A percentile compares a stretch with the other conserved stretches of the same genome.
phyloP scores from a whole-genome alignment of 2,797 vertebrate species.

The Pelobates cultripes region DNA sequence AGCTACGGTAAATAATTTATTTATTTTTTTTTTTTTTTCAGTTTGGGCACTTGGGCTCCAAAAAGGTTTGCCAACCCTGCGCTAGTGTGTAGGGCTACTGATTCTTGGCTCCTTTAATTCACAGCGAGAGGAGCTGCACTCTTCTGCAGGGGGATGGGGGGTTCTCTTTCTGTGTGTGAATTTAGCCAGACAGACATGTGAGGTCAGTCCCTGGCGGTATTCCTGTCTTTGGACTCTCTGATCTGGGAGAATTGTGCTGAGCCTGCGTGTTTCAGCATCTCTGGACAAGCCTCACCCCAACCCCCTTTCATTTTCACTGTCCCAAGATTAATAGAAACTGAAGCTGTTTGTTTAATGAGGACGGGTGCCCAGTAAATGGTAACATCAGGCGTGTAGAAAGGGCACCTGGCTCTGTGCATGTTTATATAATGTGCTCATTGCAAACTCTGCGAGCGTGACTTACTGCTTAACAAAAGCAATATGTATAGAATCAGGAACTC shows the following conservation, averaged over 20 bases:
- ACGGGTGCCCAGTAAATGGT: not conserved
- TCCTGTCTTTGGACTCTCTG: not conserved
- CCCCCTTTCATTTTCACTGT: not conserved
- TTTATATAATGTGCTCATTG: not conserved
- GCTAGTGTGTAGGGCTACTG: too few species aligned
- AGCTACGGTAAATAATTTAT: too few species aligned
- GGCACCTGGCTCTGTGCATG: not conserved
- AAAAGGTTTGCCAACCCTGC: too few species aligned
- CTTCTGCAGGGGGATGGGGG: too few species aligned
- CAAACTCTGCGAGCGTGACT: too few species aligned
- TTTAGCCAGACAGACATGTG: not conserved
- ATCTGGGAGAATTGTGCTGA: conserved; percentile 1
- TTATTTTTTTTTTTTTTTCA: too few species aligned
- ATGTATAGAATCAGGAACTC: not conserved
- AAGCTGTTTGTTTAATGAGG: not conserved
- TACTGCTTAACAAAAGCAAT: not conserved
- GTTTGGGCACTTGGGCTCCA: too few species aligned
- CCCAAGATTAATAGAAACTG: not conserved
- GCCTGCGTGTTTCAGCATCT: not conserved
- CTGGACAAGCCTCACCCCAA: too few species aligned
- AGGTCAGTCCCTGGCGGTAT: not conserved
- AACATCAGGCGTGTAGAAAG: not conserved
- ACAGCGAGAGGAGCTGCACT: too few species aligned
- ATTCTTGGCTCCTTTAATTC: too few species aligned
- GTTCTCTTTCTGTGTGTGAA: too few species aligned